A percentile compares a stretch with the other conserved stretches of the same genome.
These are phyloP conservation scores for Nomada hirtipes DNA, from an alignment of 2,888 invertebrate species.

Conservation along the genomic window DNA sequence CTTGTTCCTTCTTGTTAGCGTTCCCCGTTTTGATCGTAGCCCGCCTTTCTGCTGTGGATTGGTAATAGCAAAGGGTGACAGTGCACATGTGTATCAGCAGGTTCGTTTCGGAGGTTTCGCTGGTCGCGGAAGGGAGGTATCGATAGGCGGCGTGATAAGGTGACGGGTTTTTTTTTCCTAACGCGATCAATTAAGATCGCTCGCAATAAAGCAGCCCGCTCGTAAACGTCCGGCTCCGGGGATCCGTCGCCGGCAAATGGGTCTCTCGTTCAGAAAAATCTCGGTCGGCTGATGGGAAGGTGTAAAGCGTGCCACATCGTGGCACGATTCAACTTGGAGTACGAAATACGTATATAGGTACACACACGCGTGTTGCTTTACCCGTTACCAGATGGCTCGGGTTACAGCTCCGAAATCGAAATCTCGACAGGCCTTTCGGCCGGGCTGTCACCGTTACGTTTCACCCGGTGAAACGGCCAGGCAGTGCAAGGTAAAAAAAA, in stretches of 20 bases:
- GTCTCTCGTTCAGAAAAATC: conserved; percentile 2
- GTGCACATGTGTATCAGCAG: too few species aligned
- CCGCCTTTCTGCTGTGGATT: not conserved
- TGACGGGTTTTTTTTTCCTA: conserved; percentile 23
- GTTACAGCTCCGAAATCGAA: not conserved
- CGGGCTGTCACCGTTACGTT: conserved; percentile 29
- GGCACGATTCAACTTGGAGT: not conserved
- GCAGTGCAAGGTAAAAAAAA: not conserved
- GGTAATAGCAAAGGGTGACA: too few species aligned
- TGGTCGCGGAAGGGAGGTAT: not conserved
- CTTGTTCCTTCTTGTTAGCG: conserved; percentile 2
- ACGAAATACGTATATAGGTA: not conserved
- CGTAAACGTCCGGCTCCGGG: conserved; percentile 22
- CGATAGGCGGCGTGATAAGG: conserved; percentile 14
- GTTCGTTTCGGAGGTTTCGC: conserved; percentile 11
- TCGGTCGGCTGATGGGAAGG: conserved; percentile 6
- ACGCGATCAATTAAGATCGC: conserved; percentile 41
- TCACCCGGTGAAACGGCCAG: conserved; percentile 7
- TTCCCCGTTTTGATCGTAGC: not conserved
- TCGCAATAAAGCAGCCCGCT: conserved; percentile 33
- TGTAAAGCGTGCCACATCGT: conserved; percentile 25
- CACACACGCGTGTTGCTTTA: not conserved
- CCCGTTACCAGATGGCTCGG: conserved; percentile 18
- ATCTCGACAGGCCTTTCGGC: not conserved
- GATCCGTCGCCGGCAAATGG: conserved; percentile 16